Conservation (phyloP, 2,113 vertebrate species). For the Sinocyclocheilus maitianheensis region DNA sequence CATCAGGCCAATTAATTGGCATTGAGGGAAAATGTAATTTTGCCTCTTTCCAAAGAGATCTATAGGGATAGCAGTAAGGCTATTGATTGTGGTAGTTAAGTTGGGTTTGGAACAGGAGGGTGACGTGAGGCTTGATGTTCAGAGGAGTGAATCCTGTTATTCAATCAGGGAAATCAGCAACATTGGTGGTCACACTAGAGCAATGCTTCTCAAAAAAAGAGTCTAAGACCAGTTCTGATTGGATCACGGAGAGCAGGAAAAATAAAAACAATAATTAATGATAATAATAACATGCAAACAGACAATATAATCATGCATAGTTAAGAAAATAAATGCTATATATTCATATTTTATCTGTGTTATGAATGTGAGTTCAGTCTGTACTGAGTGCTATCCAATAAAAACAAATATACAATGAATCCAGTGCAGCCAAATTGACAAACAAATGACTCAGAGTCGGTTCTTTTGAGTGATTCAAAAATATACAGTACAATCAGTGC, state of each 20-base stretch:
- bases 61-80: conserved; percentile 58
- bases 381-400: too few relatives aligned
- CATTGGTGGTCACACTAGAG: background rate
- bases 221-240: background rate
- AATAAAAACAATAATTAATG: too few relatives aligned
- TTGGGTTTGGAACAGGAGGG: conserved; percentile 45
- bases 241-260: background rate
- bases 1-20: conserved; percentile 58
- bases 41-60: conserved; percentile 57
- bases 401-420: too few relatives aligned
- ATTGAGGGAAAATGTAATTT: conserved; percentile 63
- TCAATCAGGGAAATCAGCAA: conserved; percentile 53
- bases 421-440: background rate
- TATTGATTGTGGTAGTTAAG: conserved; percentile 72
- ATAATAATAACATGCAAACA: too few relatives aligned
- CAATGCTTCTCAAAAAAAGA: background rate
- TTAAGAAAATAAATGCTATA: too few relatives aligned
- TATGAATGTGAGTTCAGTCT: too few relatives aligned
- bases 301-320: too few relatives aligned
- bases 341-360: too few relatives aligned
- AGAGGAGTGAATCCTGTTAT: background rate
- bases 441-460: background rate
- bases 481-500: too few relatives aligned
- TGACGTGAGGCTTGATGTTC: background rate
- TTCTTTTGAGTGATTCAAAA: too few relatives aligned